Evolutionary conservation across 2,113 vertebrate species (phyloP), one percentile per base, ranked within the genome.

Genomic region (Arothron firmamentum): DNA sequence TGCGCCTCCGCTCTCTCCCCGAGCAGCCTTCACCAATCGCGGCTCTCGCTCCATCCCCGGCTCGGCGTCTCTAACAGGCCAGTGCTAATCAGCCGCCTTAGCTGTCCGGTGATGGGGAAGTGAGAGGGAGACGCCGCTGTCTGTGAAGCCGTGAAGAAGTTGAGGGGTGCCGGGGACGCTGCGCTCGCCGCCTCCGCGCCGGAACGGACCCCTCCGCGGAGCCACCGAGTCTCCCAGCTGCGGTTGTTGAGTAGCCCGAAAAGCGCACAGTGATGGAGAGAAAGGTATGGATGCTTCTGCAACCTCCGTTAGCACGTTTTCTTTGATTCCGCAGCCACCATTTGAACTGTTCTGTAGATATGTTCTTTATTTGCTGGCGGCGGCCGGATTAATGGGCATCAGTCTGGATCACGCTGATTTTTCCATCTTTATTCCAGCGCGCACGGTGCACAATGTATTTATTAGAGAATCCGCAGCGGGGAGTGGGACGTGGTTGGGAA

Each of bases 231-330:
- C 75, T 77, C 20, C 65, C 85, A 80, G 78, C 72, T 75, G 71
- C 79, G 66, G 81, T 70, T 81, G 67, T 79, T 79, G 79, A 79
- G 75, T 41, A 67, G 65, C 62, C 71, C 18, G 2, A 52, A 62
- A 73, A 72, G 75, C 72, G 74, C 74, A 71, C 49, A 85, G 83
- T 83, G 83, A 91, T 92, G 91, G 91, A 92, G 87, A 90, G 90
- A 80, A 92, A 92, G 91, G 91, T 92, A 91, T 57, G 91, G 80
- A 72, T 74, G 83, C 65, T 84, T 56, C 13, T 73, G 73, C 69
- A 76, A 62, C 70, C 72, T 67, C 73, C 62, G 65, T 70, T 78
- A 73, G 72, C 70, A 70, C 63, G 17, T 77, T 80, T 80, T 75
- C 71, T 84, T 67, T 78, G 63, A 67, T 78, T 63, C 59, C 53